Base-by-base conservation (phyloP, 2,113 vertebrate genomes). In the Lucifuga dentata region DNA sequence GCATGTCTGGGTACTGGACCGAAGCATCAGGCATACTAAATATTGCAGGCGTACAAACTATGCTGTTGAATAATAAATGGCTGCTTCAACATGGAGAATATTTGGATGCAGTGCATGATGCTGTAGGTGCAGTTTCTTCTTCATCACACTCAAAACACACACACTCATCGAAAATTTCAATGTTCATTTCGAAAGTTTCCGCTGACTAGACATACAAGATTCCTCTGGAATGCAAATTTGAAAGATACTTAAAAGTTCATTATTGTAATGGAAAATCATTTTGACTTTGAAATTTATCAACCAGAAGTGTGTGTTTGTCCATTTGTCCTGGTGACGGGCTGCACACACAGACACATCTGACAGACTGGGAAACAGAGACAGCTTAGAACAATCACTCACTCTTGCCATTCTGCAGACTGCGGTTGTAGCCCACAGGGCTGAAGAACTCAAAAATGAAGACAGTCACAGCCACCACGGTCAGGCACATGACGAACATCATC, bases 401-500 rank as follows among this genome's bases (percentile, higher is more conserved):
- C 81, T 96, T 96, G 84, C 95, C 94, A 1, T 87, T 93, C 76
- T 94, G 93, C 80, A 97, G 93, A 82, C 89, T 92, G 84, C 93
- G 91, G 86, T 93, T 93, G 86, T 93, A 97, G 81, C 95, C 95
- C 20, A 95, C 95, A 0, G 95, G 96, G 89, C 95, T 97, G 93
- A 97, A 95, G 91, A 93, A 93, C 80, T 94, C 93, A 76, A 98
- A 98, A 92, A 98, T 95, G 91, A 98, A 98, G 76, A 97, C 96
- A 0, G 96, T 98, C 91, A 98, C 95, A 1, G 95, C 96, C 8
- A 97, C 96, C 35, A 98, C 95, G 2, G 96, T 97, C 89, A 98
- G 95, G 87, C 96, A 98, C 96, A 98, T 97, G 80, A 98, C 96
- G 21, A 98, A 98, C 96, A 98, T 98, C 96, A 98, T 98, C 88